Base-by-base conservation (phyloP, 2,888 invertebrate species). In the Euzetes globulus region DNA sequence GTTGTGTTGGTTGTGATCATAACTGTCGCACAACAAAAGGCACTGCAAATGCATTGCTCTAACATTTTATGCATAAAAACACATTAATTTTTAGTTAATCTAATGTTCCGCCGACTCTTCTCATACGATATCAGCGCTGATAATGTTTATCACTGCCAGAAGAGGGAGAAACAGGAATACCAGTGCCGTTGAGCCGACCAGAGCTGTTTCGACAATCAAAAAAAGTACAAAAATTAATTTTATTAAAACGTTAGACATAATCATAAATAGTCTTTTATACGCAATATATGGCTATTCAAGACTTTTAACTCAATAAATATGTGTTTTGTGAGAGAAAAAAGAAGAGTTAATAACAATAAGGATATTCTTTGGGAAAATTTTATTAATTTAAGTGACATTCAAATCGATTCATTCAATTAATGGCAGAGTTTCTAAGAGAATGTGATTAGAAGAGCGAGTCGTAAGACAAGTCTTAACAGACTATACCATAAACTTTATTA, bases 61-160 rank as follows among this genome's bases (percentile, higher is more conserved):
- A 41, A 68, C 68, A 41, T 68, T 41, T 60, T 22, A 41, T 41
- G 68, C 68, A 68, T 68, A 41, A 68, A 37, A 68, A 68, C 22
- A 68, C 45, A 68, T 60, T 60, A 60, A 60, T 60, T 60, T 17
- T 22, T 13, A 68, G 37, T 41, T 22, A 27, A 37, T 19, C 68
- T 68, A 13, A 15, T 29, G 22, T 22, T 41, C n/a, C 22, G 19
- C 15, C 33, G 25, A 41, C 68, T 68, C 60, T 29, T 29, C 60
- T 60, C 22, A 33, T 33, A 60, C 27, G 33, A 60, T 60, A 17
- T 17, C 17, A 60, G 60, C 15, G 33, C n/a, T 29, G 60, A 60
- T 60, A 68, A 41, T 19, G 27, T 41, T 68, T n/a, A 22, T 68
- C 22, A 68, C 45, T 68, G 37, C 68, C 68, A 68, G 68, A 68